phyloP scores from a whole-genome alignment of 2,888 invertebrate genomes.

The Gasteruption jaculator region DNA sequence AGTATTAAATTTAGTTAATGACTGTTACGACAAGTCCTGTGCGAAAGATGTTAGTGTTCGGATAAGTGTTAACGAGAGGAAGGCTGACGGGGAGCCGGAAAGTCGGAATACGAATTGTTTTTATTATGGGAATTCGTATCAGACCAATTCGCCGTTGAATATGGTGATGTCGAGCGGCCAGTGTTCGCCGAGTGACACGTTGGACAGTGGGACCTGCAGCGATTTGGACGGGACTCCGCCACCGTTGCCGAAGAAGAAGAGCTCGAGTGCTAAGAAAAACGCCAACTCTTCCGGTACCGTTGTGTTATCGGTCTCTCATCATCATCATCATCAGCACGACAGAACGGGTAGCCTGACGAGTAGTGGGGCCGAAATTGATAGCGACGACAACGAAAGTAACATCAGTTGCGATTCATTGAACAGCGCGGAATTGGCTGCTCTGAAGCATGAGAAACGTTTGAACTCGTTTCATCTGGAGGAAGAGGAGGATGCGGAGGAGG shows the following conservation, averaged over 20 bases:
- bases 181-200: constrained; percentile 76
- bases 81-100: constrained; percentile 41
- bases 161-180: constrained; percentile 75
- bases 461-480: too few relatives aligned
- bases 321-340: constrained; percentile 58
- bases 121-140: constrained; percentile 62
- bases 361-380: constrained; percentile 65
- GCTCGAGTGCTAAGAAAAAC: constrained; percentile 46
- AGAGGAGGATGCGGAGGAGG: constrained; percentile 12
- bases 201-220: constrained; percentile 82
- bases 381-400: constrained; percentile 70
- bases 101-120: constrained; percentile 55
- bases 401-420: constrained; percentile 81
- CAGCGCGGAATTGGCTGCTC: constrained; percentile 56
- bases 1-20: too few relatives aligned
- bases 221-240: constrained; percentile 74
- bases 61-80: constrained; percentile 55
- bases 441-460: constrained; percentile 3
- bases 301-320: constrained; percentile 51
- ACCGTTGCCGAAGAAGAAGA: constrained; percentile 65
- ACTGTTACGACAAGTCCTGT: too few relatives aligned
- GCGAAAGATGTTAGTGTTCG: constrained; percentile 56
- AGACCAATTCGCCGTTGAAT: constrained; percentile 55
- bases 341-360: constrained; percentile 59
- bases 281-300: constrained; percentile 39